phyloP scores from a whole-genome alignment of 2,797 vertebrate genomes.

The Potorous gilbertii region DNA sequence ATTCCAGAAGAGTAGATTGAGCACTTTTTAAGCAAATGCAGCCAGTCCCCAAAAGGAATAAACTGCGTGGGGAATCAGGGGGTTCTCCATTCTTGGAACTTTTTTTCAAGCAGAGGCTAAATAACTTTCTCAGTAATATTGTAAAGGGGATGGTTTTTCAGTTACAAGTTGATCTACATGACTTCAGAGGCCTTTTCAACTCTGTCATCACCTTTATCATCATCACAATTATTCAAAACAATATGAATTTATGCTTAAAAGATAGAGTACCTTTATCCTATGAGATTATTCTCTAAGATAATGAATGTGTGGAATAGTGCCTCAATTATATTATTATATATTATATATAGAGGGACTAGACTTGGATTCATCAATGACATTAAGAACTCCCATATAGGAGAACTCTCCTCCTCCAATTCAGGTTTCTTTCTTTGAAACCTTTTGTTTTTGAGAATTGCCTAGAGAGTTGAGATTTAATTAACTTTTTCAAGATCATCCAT shows the following conservation, averaged over 20 bases:
- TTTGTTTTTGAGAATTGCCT: not conserved
- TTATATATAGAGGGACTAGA: not conserved
- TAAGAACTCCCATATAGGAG: not conserved
- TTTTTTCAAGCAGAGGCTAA: not conserved
- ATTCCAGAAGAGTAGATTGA: not conserved
- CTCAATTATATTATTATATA: not conserved
- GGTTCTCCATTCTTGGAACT: not conserved
- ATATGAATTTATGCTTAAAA: not conserved
- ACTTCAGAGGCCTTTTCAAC: not conserved
- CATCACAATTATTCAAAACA: not conserved
- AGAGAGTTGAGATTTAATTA: not conserved
- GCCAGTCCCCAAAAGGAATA: not conserved
- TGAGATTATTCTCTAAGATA: not conserved
- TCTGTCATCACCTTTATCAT: not conserved
- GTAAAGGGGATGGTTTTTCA: not conserved
- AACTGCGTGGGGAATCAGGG: not conserved
- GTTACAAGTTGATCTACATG: not conserved
- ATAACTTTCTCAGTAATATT: not conserved
- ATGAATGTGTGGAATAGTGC: not conserved
- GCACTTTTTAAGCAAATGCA: not conserved
- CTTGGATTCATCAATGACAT: not conserved
- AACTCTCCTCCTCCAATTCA: not conserved
- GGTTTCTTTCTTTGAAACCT: not conserved
- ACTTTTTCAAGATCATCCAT: not conserved
- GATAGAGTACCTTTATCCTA: not conserved